Evolutionary conservation across 1,140 invertebrate genomes (phyloP), one percentile per base, ranked within the genome.

Genomic region (Drosophila triauraria): DNA sequence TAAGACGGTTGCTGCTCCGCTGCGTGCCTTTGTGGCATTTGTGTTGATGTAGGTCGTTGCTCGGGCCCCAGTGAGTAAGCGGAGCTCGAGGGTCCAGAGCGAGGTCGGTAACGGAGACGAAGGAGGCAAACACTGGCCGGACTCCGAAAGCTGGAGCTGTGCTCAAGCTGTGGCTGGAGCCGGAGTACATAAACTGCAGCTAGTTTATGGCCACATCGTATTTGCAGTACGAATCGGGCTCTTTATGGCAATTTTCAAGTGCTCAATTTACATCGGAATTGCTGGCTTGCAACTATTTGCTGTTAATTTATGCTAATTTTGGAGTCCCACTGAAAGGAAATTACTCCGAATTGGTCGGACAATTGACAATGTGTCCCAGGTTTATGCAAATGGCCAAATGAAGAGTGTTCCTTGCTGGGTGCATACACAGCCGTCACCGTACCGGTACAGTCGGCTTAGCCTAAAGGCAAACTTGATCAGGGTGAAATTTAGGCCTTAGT

Each of bases 191-290:
- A 88, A 86, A 88, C 59, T 88, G 83, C 63, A 74, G 70, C 59
- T 61, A 87, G 84, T 86, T 86, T 86, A 86, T 88, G 76, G 80
- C 80, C 83, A 88, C 83, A 88, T 88, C 76, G 76, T 88, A 77
- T 80, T 74, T 86, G 74, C 67, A 81, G 78, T 78, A 48, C 76
- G 76, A 77, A 80, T 77, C 69, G 61, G 67, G 75, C 82, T 87
- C 84, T 88, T 86, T 83, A 86, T 86, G 80, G 60, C 54, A 65
- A 59, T 59, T 68, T 72, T 57, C 78, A 77, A 80, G 84, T 70
- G 76, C 80, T 83, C 84, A 88, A 88, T 86, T 88, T 86, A 80
- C 84, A 88, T 77, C 50, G 76, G 70, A 80, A 83, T 80, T 78
- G 84, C 69, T 61, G 54, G 53, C 59, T 42, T 62, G 75, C 63